phyloP scores from a whole-genome alignment of 2,888 invertebrate species.

The Anodontia alba region DNA sequence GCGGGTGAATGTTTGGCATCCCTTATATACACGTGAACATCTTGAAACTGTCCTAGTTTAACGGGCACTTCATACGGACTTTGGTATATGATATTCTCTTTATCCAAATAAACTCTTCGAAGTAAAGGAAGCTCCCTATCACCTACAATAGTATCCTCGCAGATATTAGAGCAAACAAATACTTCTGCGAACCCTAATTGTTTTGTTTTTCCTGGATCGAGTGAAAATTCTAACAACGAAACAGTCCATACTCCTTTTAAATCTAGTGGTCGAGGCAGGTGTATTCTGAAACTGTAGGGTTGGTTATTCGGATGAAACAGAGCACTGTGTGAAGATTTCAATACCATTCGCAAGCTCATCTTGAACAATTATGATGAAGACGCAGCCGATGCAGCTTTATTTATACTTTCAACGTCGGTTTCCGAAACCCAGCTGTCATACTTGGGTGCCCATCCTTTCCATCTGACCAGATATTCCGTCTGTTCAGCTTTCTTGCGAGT shows the following conservation, averaged over 20 bases:
- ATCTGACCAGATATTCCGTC: too few species aligned
- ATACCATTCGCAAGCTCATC: background rate
- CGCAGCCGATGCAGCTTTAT: conserved; percentile 14
- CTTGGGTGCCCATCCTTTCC: too few species aligned
- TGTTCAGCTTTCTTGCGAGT: too few species aligned
- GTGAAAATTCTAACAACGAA: too few species aligned
- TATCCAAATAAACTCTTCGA: conserved; percentile 25
- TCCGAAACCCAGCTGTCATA: too few species aligned
- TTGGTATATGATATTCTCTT: conserved; percentile 19
- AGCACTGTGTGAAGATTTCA: background rate
- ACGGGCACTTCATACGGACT: conserved; percentile 33
- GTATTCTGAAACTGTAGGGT: conserved; percentile 26
- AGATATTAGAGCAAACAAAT: conserved; percentile 33
- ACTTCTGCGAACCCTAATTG: conserved; percentile 10
- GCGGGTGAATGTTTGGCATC: too few species aligned
- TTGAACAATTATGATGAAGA: too few species aligned
- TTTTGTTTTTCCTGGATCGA: too few species aligned
- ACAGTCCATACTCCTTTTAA: conserved; percentile 26
- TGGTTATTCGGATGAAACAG: too few species aligned
- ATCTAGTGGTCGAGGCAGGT: conserved; percentile 22
- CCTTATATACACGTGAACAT: too few species aligned
- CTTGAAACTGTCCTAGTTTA: too few species aligned
- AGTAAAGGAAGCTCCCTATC: conserved; percentile 27
- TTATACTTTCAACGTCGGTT: too few species aligned
- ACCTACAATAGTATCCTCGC: conserved; percentile 32